Evolutionary conservation across 2,113 vertebrate genomes (phyloP).

Genomic region (Otolemur garnettii): DNA sequence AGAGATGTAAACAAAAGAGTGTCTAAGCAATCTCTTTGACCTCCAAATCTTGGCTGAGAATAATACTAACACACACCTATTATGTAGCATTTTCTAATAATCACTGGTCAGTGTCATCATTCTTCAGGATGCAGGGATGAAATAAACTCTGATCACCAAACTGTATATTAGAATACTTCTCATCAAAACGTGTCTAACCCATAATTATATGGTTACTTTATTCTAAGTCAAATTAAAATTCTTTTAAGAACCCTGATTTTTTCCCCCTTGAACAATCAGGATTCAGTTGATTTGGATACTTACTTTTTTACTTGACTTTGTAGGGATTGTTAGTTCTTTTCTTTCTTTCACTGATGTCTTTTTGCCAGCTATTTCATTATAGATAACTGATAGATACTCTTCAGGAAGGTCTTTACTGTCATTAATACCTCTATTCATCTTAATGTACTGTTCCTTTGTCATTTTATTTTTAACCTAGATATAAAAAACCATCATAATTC

Average conservation of each 20-base stretch:
- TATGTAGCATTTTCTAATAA: not conserved
- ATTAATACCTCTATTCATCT: slow-evolving; percentile 99
- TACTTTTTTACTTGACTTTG: slow-evolving; percentile 98
- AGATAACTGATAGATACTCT: slow-evolving; percentile 98
- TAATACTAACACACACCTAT: slow-evolving; percentile 15
- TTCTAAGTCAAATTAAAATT: slow-evolving; percentile 51
- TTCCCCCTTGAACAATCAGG: not conserved
- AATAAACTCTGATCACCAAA: not conserved
- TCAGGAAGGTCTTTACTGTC: slow-evolving; percentile 99
- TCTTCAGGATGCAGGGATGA: not conserved
- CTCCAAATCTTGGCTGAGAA: not conserved
- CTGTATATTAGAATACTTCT: slow-evolving; percentile 1
- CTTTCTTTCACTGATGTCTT: slow-evolving; percentile 99
- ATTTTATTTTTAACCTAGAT: slow-evolving; percentile 99
- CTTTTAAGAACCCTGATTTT: not conserved
- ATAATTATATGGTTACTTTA: not conserved
- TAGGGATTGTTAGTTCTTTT: slow-evolving; percentile 95
- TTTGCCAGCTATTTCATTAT: slow-evolving; percentile 98
- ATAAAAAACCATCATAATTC: slow-evolving; percentile 52
- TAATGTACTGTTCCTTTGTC: slow-evolving; percentile 99
- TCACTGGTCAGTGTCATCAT: not conserved
- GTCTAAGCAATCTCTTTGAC: not conserved
- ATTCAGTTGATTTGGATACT: slow-evolving; percentile 81
- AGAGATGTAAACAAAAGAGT: not conserved
- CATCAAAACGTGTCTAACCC: not conserved